Evolutionary conservation across 2,113 vertebrate species (phyloP).

Genomic region (Camelus bactrianus): DNA sequence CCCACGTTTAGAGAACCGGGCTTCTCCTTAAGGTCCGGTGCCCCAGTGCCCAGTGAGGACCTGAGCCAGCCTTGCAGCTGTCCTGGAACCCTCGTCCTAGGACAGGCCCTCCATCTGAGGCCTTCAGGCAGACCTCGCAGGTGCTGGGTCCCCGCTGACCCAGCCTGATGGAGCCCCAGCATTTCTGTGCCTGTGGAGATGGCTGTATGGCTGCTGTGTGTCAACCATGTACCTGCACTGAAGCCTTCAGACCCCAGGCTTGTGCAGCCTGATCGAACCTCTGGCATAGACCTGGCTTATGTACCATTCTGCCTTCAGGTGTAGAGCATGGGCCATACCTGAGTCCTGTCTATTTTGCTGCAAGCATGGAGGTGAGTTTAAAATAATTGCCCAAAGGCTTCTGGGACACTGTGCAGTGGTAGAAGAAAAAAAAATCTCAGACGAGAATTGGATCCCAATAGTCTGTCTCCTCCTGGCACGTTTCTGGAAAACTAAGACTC

Average conservation of each 20-base stretch:
- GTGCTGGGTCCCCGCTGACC: no score
- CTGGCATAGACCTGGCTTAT: background rate
- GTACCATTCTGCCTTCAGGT: background rate
- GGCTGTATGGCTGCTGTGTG: background rate
- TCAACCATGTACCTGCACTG: background rate
- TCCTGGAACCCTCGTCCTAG: background rate
- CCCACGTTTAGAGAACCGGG: background rate
- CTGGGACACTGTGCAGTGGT: background rate
- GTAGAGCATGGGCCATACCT: accelerated
- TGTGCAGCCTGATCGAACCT: background rate
- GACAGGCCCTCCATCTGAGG: background rate
- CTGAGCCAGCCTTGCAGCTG: background rate
- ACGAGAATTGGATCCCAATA: background rate
- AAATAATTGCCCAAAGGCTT: background rate
- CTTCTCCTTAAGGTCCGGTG: background rate
- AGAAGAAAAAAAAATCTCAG: background rate
- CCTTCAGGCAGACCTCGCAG: background rate
- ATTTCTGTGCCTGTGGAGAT: background rate
- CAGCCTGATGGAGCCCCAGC: background rate
- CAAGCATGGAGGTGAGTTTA: background rate
- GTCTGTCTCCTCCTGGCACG: background rate
- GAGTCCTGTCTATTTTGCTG: background rate
- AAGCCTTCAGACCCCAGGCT: background rate
- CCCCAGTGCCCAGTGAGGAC: background rate
- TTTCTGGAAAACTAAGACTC: background rate